phyloP scores from a whole-genome alignment of 2,888 invertebrate genomes.

The Megamerina dolium region DNA sequence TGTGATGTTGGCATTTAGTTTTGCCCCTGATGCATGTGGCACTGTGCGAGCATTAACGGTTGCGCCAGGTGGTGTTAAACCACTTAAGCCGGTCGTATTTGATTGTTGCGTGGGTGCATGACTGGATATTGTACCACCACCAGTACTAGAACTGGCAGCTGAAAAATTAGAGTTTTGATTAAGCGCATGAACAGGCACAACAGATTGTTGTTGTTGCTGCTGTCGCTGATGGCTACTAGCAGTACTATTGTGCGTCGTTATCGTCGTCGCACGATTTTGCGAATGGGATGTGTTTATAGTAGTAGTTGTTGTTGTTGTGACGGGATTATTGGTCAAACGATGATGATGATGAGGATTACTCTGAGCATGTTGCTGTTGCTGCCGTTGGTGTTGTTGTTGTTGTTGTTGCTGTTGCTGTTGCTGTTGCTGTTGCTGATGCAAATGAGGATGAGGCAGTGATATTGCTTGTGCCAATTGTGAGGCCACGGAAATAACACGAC shows the following conservation, averaged over 20 bases:
- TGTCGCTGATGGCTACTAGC: slow-evolving; percentile 7
- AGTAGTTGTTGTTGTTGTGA: slow-evolving; percentile 7
- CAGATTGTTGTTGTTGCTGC: slow-evolving; percentile 7
- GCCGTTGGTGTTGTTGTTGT: slow-evolving; percentile 2
- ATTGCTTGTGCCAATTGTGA: slow-evolving; percentile 7
- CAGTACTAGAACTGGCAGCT: slow-evolving; percentile 42
- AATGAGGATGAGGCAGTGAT: slow-evolving; percentile 23
- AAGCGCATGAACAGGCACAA: slow-evolving; percentile 22
- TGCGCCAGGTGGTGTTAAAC: slow-evolving; percentile 33
- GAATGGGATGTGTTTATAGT: slow-evolving; percentile 2
- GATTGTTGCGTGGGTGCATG: slow-evolving; percentile 44
- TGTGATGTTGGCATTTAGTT: slow-evolving; percentile 9
- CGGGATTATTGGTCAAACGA: too few species aligned
- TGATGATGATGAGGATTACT: too few species aligned
- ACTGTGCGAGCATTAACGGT: slow-evolving; percentile 14
- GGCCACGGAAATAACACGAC: too few species aligned
- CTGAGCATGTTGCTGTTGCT: too few species aligned
- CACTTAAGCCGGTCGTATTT: slow-evolving; percentile 36
- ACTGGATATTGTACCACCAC: slow-evolving; percentile 40
- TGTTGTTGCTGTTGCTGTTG: not conserved
- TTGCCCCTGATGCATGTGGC: slow-evolving; percentile 26
- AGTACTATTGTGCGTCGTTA: not conserved
- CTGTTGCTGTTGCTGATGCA: slow-evolving; percentile 6
- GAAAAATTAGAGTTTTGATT: slow-evolving; percentile 44
- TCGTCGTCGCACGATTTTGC: slow-evolving; percentile 10